Conservation (phyloP, 2,888 invertebrate genomes). For the Siphlonurus alternatus region DNA sequence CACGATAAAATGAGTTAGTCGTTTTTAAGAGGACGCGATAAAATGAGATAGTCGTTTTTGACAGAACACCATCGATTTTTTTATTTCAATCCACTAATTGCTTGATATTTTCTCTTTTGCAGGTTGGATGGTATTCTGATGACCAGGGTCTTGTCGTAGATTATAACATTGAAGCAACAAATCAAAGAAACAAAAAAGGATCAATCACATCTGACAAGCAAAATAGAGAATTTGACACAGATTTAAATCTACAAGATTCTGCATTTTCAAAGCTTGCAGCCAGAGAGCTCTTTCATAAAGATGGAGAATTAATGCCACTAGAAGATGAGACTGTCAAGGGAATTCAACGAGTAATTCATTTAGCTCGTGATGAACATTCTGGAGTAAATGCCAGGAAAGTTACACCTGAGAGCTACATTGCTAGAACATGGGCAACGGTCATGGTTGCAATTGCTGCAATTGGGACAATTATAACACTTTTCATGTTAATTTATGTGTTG, state of each 20-base stretch:
- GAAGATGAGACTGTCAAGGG: constrained; percentile 6
- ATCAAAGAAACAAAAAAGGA: not conserved
- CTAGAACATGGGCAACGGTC: constrained; percentile 21
- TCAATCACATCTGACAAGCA: not conserved
- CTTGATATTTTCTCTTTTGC: too few relatives aligned
- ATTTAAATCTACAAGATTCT: not conserved
- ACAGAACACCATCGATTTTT: too few relatives aligned
- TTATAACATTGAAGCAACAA: constrained; percentile 5
- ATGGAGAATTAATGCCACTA: not conserved
- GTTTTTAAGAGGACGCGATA: too few relatives aligned
- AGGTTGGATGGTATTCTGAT: constrained; percentile 22
- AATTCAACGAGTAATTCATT: not conserved
- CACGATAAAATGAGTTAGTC: too few relatives aligned
- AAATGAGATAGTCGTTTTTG: too few relatives aligned
- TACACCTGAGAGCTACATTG: constrained; percentile 18
- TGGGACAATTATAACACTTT: constrained; percentile 21
- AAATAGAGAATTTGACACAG: not conserved
- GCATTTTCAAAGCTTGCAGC: not conserved
- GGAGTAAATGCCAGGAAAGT: constrained; percentile 10
- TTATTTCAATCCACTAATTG: too few relatives aligned
- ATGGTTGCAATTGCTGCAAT: constrained; percentile 21
- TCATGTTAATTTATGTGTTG: constrained; percentile 22
- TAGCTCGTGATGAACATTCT: not conserved
- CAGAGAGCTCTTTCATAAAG: not conserved
- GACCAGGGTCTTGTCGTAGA: constrained; percentile 21